Conservation (phyloP, 37 sponge, comb jelly and placozoan genomes). For the Beroe forskalii region DNA sequence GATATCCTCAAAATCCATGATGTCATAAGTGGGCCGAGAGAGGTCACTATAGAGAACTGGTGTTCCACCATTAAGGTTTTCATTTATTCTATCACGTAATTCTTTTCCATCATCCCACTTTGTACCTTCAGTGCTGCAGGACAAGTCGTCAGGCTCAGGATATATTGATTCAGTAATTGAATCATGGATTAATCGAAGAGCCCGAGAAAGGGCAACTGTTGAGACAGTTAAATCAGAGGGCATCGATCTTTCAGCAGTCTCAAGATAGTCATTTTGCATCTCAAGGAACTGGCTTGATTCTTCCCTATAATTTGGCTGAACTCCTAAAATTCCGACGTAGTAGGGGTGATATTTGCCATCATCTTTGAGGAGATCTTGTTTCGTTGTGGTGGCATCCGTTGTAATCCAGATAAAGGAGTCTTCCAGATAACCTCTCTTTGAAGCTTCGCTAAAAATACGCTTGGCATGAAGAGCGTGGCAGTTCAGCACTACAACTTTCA, state of each 20-base stretch:
- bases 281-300: background rate
- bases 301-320: background rate
- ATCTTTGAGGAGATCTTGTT: background rate
- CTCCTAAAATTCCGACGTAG: background rate
- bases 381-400: background rate
- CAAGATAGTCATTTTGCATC: too few relatives aligned
- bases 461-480: background rate
- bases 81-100: too few relatives aligned
- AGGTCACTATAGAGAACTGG: too few relatives aligned
- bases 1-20: background rate
- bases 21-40: conserved; percentile 22
- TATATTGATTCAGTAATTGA: too few relatives aligned
- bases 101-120: too few relatives aligned
- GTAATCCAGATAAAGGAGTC: conserved; percentile 21
- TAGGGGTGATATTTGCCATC: background rate
- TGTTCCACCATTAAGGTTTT: too few relatives aligned
- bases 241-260: too few relatives aligned
- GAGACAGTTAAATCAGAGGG: too few relatives aligned
- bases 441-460: background rate
- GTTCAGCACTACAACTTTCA: conserved; percentile 6
- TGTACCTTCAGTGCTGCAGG: too few relatives aligned
- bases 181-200: too few relatives aligned
- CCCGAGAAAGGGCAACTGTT: too few relatives aligned
- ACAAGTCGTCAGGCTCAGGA: too few relatives aligned
- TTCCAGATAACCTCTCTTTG: background rate